These are phyloP conservation scores for Etheostoma cragini DNA, from an alignment of 2,113 vertebrate species.

Conservation along the genomic window DNA sequence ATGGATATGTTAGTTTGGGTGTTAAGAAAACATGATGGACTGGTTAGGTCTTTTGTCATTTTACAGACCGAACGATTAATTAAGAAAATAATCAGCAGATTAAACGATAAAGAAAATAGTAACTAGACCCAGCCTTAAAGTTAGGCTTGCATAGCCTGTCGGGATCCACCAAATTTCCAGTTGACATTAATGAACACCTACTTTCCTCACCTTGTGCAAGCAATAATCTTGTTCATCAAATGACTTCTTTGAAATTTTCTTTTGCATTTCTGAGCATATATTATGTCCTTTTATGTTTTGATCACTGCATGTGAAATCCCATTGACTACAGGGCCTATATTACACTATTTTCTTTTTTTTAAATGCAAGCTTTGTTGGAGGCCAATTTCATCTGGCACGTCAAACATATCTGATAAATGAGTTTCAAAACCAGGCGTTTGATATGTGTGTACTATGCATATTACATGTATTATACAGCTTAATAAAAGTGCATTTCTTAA, in stretches of 20 bases:
- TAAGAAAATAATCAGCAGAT: too few species aligned
- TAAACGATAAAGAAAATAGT: too few species aligned
- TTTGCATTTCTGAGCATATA: background rate
- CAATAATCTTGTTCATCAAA: background rate
- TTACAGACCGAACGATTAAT: background rate
- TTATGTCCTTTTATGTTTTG: too few species aligned
- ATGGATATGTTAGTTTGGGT: too few species aligned
- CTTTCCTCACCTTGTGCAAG: background rate
- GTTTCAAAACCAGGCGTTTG: background rate
- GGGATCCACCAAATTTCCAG: background rate
- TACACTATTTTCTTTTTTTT: background rate
- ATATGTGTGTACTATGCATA: background rate
- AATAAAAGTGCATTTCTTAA: conserved; percentile 22
- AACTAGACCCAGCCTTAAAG: too few species aligned
- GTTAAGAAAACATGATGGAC: too few species aligned
- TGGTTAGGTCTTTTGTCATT: background rate
- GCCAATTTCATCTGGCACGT: background rate
- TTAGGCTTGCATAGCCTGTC: too few species aligned
- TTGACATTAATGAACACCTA: background rate
- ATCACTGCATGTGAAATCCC: too few species aligned
- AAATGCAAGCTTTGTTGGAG: background rate
- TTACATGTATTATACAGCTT: background rate
- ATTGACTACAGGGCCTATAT: too few species aligned
- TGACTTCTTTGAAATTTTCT: background rate
- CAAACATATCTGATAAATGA: background rate